These are phyloP conservation scores for Paguma larvata DNA, from an alignment of 2,797 vertebrate species.

Conservation along the genomic window DNA sequence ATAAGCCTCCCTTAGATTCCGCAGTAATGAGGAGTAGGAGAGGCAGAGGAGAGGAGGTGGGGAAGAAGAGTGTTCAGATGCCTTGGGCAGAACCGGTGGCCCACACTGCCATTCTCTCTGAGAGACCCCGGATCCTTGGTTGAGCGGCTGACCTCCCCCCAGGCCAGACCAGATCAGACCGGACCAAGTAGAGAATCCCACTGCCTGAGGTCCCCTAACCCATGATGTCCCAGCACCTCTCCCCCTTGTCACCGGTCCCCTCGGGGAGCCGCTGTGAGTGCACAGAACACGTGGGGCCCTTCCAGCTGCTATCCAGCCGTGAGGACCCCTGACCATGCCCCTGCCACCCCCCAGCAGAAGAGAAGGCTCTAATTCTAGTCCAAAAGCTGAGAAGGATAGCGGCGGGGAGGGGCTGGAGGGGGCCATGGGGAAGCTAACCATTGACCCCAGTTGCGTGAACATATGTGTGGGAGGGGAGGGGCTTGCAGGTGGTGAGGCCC, in stretches of 20 bases:
- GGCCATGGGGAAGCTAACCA: neutral
- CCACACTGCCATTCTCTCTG: neutral
- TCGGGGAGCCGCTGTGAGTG: constrained; percentile 12
- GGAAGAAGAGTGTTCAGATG: neutral
- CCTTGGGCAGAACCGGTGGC: neutral
- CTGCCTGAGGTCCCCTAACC: neutral
- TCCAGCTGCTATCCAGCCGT: constrained; percentile 75
- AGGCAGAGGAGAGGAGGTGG: neutral
- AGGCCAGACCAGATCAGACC: neutral
- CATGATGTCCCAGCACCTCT: neutral
- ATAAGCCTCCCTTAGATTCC: neutral
- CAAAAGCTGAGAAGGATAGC: constrained; percentile 65
- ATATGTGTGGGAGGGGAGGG: constrained; percentile 3
- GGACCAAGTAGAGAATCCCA: neutral
- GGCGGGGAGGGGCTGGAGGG: neutral
- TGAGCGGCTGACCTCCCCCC: neutral
- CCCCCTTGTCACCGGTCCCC: neutral
- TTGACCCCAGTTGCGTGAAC: constrained; percentile 45
- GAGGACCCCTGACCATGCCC: neutral
- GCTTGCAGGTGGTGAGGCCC: constrained; percentile 59
- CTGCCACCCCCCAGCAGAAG: neutral
- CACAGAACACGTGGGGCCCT: neutral
- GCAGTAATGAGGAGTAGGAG: neutral
- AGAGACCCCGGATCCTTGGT: neutral
- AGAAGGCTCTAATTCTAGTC: constrained; percentile 3